Conservation (phyloP, 2,888 invertebrate species). For the Aleiodes testaceus region DNA sequence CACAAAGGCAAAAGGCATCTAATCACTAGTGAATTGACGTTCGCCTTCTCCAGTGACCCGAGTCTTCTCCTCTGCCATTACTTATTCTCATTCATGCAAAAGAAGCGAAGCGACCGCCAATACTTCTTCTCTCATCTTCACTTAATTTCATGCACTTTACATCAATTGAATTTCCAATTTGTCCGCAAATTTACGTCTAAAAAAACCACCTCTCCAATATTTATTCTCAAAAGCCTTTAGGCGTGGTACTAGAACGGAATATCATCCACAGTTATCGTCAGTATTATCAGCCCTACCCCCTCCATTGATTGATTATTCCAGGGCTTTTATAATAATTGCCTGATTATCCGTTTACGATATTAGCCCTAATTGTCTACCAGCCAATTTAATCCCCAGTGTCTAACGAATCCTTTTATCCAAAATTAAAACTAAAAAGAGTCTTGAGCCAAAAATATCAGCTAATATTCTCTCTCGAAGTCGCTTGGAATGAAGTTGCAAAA, state of each 20-base stretch:
- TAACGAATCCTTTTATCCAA: neutral
- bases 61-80: too few relatives aligned
- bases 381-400: neutral
- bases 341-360: conserved; percentile 60
- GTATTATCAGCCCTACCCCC: conserved; percentile 37
- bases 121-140: too few relatives aligned
- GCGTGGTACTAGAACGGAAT: conserved; percentile 35
- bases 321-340: conserved; percentile 70
- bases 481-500: neutral
- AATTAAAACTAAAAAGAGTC: neutral
- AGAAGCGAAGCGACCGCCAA: too few relatives aligned
- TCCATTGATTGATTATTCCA: conserved; percentile 67
- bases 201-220: too few relatives aligned
- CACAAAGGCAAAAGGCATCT: too few relatives aligned
- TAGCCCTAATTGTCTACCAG: conserved; percentile 11
- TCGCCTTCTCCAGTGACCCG: too few relatives aligned
- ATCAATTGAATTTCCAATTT: too few relatives aligned
- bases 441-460: too few relatives aligned
- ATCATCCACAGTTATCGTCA: conserved; percentile 36
- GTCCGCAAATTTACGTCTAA: too few relatives aligned
- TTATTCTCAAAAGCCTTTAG: conserved; percentile 1
- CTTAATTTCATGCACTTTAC: too few relatives aligned
- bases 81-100: too few relatives aligned
- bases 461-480: neutral
- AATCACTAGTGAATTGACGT: too few relatives aligned